Evolutionary conservation across 2,113 vertebrate genomes (phyloP).

Genomic region (Pholis gunnellus): DNA sequence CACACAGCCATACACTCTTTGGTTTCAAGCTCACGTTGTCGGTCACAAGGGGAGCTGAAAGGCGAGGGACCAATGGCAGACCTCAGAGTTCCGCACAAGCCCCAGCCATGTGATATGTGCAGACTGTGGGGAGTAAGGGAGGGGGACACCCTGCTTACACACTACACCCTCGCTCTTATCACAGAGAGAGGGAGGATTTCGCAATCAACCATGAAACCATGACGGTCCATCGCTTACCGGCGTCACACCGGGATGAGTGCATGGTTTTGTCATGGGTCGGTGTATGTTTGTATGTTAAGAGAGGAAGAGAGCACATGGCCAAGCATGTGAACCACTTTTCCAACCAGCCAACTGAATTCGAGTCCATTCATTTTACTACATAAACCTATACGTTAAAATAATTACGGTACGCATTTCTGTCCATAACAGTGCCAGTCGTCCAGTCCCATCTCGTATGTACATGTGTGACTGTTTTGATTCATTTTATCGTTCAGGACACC

Average conservation of each 20-base stretch:
- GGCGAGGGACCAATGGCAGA: slow-evolving; percentile 65
- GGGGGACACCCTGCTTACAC: slow-evolving; percentile 40
- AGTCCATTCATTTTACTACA: neutral
- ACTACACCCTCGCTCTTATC: slow-evolving; percentile 6
- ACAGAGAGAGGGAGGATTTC: slow-evolving; percentile 29
- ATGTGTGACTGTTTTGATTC: neutral
- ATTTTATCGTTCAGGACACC: neutral
- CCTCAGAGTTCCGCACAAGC: slow-evolving; percentile 61
- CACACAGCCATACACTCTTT: slow-evolving; percentile 37
- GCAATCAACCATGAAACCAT: slow-evolving; percentile 41
- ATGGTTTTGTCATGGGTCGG: slow-evolving; percentile 23
- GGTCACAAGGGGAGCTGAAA: slow-evolving; percentile 53
- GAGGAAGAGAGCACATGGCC: slow-evolving; percentile 34
- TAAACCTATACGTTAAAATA: neutral
- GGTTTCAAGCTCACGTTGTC: slow-evolving; percentile 75
- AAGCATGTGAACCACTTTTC: slow-evolving; percentile 59
- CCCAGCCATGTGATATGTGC: slow-evolving; percentile 73
- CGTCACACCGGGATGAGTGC: neutral
- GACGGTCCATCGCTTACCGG: slow-evolving; percentile 22
- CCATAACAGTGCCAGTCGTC: neutral
- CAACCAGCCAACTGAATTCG: slow-evolving; percentile 8
- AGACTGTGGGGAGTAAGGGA: slow-evolving; percentile 43
- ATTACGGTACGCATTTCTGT: slow-evolving; percentile 1
- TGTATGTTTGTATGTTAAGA: slow-evolving; percentile 8
- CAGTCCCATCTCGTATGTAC: neutral